phyloP scores from a whole-genome alignment of 2,113 vertebrate species.

The Aythya baeri region DNA sequence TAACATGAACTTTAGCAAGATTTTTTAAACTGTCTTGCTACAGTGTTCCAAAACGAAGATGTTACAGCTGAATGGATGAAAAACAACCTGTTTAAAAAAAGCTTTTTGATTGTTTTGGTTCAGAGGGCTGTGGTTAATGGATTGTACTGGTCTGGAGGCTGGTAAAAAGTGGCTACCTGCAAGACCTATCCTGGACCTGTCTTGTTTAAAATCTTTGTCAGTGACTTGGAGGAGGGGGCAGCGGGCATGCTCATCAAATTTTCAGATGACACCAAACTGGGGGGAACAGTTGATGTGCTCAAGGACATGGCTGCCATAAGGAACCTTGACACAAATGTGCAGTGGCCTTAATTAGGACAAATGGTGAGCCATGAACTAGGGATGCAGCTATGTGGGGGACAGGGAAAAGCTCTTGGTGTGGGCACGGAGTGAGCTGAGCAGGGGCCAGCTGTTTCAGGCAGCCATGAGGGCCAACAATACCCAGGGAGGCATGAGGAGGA shows the following conservation, averaged over 20 bases:
- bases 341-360: not conserved
- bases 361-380: not conserved
- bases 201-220: not conserved
- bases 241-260: rapidly evolving
- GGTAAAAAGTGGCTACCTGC: not conserved
- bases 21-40: not conserved
- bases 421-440: not conserved
- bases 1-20: not conserved
- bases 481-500: not conserved
- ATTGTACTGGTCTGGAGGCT: not conserved
- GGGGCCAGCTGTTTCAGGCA: not conserved
- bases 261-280: not conserved
- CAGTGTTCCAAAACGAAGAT: not conserved
- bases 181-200: not conserved
- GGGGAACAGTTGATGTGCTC: not conserved
- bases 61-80: not conserved
- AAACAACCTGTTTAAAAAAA: not conserved
- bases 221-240: not conserved
- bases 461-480: not conserved
- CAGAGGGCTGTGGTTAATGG: not conserved
- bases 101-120: not conserved
- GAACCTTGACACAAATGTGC: not conserved
- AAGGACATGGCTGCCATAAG: not conserved
- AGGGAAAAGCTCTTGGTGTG: not conserved
- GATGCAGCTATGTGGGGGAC: not conserved